Base-by-base conservation (phyloP, 2,888 invertebrate genomes). In the Ophioninae sp. region DNA sequence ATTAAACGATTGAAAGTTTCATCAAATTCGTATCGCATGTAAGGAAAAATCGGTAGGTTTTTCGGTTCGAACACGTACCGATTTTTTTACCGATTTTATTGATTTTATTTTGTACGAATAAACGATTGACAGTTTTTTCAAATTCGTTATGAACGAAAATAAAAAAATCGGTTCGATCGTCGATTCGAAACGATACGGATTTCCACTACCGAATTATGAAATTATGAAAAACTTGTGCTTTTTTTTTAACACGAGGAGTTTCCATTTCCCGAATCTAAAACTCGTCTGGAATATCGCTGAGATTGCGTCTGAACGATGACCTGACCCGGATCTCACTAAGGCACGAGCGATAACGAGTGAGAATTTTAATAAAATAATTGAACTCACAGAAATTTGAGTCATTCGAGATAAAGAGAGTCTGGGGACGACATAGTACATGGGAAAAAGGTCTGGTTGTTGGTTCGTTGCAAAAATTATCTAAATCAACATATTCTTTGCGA, bases 301-400 rank as follows among this genome's bases (percentile, higher is more conserved):
- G 67, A 59, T 57, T 23, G 59, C 57, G 72, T 57, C 30, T 64
- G 37, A 56, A 81, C 74, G 87, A 88, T 89, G 89, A 90, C 87
- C 86, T 84, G 87, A 86, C 84, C 85, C 83, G 85, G 64, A 50
- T 75, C 73, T 7, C 70, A 69, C 57, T 73, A 79, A 75, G 79
- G 79, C 79, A 67, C 62, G 70, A 79, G 62, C 44, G 84, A 85
- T 84, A 83, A 85, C 74, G 72, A 50, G 23, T 57, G 41, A 50
- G 50, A 80, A 73, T 74, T 74, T 30, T 13, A 74, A 64, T 20
- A 7, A 44, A 70, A 44, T 20, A 41, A 6, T 41, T 41, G 20
- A 37, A 30, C 69, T 50, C 50, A 50, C 13, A 50, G 61, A 70
- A 37, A 70, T 70, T 70, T 70, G 50, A 20, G 70, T 23, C 62